Evolutionary conservation across 2,888 invertebrate genomes (phyloP), one percentile per base, ranked within the genome.

Genomic region (Vandiemenella viatica): DNA sequence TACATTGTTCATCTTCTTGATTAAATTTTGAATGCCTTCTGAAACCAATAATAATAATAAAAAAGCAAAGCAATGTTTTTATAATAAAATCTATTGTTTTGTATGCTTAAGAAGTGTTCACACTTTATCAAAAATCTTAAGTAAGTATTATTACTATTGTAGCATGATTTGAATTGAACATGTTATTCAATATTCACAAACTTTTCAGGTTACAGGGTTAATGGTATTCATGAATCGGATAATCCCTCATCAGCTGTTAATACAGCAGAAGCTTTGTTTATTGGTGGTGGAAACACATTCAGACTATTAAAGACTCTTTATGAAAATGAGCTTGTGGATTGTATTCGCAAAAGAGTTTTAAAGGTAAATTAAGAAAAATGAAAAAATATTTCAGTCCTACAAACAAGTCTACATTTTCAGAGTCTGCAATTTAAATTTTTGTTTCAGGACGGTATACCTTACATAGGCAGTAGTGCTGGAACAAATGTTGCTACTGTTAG

Each of bases 261-360:
- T 45, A 63, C 67, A 18, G 78, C 83, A 0, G 70, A 83, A 65
- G 80, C 81, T 21, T 75, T 87, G 56, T 86, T 82, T 64, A 66
- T 87, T 26, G 87, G 86, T 7, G 87, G 87, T 43, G 87, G 87
- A 41, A 88, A 88, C 61, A 85, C 86, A 18, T 88, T 87, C 64
- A 68, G 78, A 16, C 69, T 88, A 17, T 63, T 87, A 19, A 81
- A 80, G 62, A 69, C 72, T 1, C 65, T 87, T 5, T 84, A 85
- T 62, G 80, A 83, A 20, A 66, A 77, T 37, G 67, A 80, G 49
- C 65, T 87, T 38, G 65, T 87, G 3, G 69, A 75, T 22, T 58
- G 73, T 2, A 83, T 88, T 54, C 70, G 72, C 45, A 69, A 75
- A 38, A 21, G 23, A 8, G 49, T 49, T n/a, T 10, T 51, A 10